phyloP scores from a whole-genome alignment of 53 echinoderm and acorn worm genomes.

The Arbacia lixula region DNA sequence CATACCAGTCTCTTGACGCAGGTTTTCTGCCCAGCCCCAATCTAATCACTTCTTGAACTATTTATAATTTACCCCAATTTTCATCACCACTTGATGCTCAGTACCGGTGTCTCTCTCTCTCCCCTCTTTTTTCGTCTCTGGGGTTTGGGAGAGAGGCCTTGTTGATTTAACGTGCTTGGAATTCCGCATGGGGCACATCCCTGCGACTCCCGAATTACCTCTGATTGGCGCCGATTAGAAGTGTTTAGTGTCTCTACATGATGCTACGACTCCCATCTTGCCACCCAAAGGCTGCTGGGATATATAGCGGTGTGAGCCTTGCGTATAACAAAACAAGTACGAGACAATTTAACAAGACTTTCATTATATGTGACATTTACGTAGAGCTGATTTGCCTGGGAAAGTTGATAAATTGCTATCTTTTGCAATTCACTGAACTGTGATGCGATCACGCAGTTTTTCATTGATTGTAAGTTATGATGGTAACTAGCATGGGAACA shows the following conservation, averaged over 20 bases:
- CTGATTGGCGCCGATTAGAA: constrained; percentile 40
- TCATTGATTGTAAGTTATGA: too few species aligned
- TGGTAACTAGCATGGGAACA: too few species aligned
- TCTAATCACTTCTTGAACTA: constrained; percentile 50
- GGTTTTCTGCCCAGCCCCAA: constrained; percentile 25
- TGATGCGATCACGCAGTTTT: too few species aligned
- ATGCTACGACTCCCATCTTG: constrained; percentile 27
- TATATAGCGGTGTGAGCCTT: too few species aligned
- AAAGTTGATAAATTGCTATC: too few species aligned
- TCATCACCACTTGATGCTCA: constrained; percentile 37
- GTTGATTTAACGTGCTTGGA: constrained; percentile 46
- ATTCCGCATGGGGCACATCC: constrained; percentile 50
- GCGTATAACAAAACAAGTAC: too few species aligned
- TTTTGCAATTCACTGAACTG: too few species aligned
- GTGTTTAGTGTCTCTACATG: constrained; percentile 20
- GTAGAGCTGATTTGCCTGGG: too few species aligned
- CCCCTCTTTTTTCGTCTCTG: background rate
- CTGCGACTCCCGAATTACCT: constrained; percentile 34
- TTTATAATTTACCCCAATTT: constrained; percentile 51
- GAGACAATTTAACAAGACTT: too few species aligned
- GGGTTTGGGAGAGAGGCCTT: background rate
- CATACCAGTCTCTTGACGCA: background rate
- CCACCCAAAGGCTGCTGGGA: constrained; percentile 12
- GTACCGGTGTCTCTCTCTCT: background rate
- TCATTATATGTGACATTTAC: too few species aligned